Evolutionary conservation across 1,140 invertebrate species (phyloP), one percentile per base, ranked within the genome.

Genomic region (Oscheius sp.): DNA sequence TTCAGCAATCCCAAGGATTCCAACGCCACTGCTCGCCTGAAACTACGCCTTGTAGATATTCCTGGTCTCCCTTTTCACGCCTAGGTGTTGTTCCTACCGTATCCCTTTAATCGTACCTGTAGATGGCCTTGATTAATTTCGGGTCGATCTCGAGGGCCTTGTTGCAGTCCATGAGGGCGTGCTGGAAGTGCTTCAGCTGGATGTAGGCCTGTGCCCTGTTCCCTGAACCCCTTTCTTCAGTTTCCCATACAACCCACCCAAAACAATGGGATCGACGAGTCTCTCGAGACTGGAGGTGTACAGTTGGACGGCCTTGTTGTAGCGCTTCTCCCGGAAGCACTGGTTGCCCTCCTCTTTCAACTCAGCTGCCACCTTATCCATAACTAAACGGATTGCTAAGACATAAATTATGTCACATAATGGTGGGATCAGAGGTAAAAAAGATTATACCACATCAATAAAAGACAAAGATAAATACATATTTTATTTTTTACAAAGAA

Each of bases 331-430:
- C 55, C 62, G 58, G 36, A 61, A 74, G 23, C 64, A 68, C 18
- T 45, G 42, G 20, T 74, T 74, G 29, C 72, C 72, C 36, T 73
- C 26, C 31, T 69, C 58, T 52, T 73, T 74, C 35, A 74, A 20
- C 4, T 46, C 23, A 52, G 45, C 42, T 18, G 66, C 46, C 3
- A 23, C 3, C 34, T 71, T 29, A 28, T 49, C n/a, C 7, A 13
- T 55, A 55, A 55, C 7, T 23, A 15, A 13, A 23, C 49, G 49
- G 49, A 7, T 55, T 55, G 10, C 38, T 42, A 10, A 10, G 10
- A 42, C n/a, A n/a, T n/a, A n/a, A n/a, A n/a, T n/a, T n/a, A n/a
- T n/a, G n/a, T n/a, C n/a, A n/a, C n/a, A n/a, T n/a, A n/a, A n/a
- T n/a, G n/a, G n/a, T n/a, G n/a, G n/a, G n/a, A n/a, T n/a, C n/a